Evolutionary conservation across 64 coral and sea anemone species (phyloP).

Genomic region (Actinia equina): DNA sequence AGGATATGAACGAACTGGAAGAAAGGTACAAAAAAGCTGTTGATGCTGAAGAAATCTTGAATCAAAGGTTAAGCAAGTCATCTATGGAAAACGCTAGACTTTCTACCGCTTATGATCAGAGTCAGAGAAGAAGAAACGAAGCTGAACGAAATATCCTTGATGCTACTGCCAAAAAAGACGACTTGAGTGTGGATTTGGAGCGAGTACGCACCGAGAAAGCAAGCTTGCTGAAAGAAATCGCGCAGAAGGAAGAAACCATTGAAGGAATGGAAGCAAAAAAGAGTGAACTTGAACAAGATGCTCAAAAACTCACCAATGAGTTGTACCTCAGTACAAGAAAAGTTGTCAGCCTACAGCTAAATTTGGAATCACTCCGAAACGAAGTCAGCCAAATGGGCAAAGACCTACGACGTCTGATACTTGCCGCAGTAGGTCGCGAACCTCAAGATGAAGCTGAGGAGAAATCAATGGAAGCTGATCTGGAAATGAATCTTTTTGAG

Average conservation of each 20-base stretch:
- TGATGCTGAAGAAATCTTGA: constrained; percentile 55
- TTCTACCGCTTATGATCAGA: constrained; percentile 52
- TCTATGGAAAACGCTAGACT: constrained; percentile 64
- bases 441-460: constrained; percentile 20
- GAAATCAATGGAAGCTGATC: constrained; percentile 33
- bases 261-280: constrained; percentile 50
- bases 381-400: constrained; percentile 56
- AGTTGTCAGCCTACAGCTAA: constrained; percentile 69
- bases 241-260: constrained; percentile 62
- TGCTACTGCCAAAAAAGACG: constrained; percentile 57
- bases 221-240: constrained; percentile 42
- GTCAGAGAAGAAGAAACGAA: constrained; percentile 42
- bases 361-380: constrained; percentile 64
- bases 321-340: constrained; percentile 83
- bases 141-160: constrained; percentile 63
- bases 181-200: constrained; percentile 45
- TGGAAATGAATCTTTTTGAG: constrained; percentile 31
- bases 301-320: constrained; percentile 61
- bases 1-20: constrained; percentile 61
- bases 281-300: constrained; percentile 58
- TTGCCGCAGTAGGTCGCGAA: constrained; percentile 24
- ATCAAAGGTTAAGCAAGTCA: constrained; percentile 60
- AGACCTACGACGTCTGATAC: constrained; percentile 50
- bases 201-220: constrained; percentile 66
- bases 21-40: constrained; percentile 57